A percentile compares a stretch with the other conserved stretches of the same genome.
phyloP scores from a whole-genome alignment of 2,797 vertebrate genomes.

The Gambelia wislizenii region DNA sequence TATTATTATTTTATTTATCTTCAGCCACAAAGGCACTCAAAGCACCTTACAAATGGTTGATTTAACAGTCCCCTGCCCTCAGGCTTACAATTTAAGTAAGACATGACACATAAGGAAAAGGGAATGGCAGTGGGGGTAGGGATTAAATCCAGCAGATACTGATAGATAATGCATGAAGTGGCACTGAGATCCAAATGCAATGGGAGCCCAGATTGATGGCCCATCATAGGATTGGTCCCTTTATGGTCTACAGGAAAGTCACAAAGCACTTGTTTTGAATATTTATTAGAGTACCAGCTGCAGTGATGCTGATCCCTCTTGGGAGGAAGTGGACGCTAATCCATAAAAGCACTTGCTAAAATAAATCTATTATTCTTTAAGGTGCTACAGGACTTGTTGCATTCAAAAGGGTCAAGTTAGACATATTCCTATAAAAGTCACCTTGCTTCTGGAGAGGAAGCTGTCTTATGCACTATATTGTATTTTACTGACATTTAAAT shows the following conservation, averaged over 20 bases:
- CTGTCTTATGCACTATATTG: slow-evolving; percentile 41
- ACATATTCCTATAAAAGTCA: slow-evolving; percentile 36
- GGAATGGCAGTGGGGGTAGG: too few relatives aligned
- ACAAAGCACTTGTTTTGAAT: slow-evolving; percentile 39
- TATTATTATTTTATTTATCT: too few relatives aligned
- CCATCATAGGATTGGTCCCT: slow-evolving; percentile 26
- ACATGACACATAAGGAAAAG: too few relatives aligned
- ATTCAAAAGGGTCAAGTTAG: slow-evolving; percentile 25
- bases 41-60: too few relatives aligned
- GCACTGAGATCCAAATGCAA: neutral
- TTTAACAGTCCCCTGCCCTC: too few relatives aligned
- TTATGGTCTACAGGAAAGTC: slow-evolving; percentile 58
- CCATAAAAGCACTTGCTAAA: neutral
- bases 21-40: too few relatives aligned
- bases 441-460: slow-evolving; percentile 39
- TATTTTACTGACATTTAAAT: slow-evolving; percentile 36
- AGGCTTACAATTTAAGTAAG: too few relatives aligned
- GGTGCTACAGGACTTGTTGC: neutral
- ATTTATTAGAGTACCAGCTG: neutral
- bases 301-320: neutral
- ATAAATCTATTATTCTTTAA: neutral
- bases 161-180: neutral
- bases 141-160: too few relatives aligned
- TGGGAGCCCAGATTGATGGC: slow-evolving; percentile 40
- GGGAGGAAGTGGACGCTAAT: neutral